phyloP scores from a whole-genome alignment of 2,797 vertebrate genomes.

The Aselliscus stoliczkanus region DNA sequence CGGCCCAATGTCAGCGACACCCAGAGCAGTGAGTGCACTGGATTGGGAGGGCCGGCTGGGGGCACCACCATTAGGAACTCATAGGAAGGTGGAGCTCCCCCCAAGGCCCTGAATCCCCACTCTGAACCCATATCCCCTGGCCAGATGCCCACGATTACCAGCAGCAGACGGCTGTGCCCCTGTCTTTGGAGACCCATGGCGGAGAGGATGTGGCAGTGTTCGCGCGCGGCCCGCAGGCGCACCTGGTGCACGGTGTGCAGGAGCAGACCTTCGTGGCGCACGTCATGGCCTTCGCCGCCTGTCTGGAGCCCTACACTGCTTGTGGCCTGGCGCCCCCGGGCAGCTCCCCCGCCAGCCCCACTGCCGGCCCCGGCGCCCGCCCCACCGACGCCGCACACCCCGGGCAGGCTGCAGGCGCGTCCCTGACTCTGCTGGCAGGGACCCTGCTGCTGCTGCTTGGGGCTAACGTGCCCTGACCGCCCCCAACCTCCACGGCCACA shows the following conservation, averaged over 20 bases:
- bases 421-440: background rate
- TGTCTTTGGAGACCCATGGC: slow-evolving; percentile 88
- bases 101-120: fast-evolving
- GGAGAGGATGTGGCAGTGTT: slow-evolving; percentile 93
- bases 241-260: slow-evolving; percentile 91
- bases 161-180: slow-evolving; percentile 89
- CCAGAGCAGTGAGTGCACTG: background rate
- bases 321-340: slow-evolving; percentile 51
- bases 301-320: slow-evolving; percentile 86
- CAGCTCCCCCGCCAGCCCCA: background rate
- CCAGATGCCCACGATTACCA: slow-evolving; percentile 82
- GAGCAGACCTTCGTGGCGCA: slow-evolving; percentile 94
- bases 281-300: slow-evolving; percentile 89
- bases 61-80: fast-evolving
- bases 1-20: slow-evolving; percentile 71
- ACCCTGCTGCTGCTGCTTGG: background rate
- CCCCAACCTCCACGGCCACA: background rate
- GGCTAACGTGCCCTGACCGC: fast-evolving
- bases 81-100: fast-evolving
- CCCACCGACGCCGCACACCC: fast-evolving
- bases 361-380: fast-evolving
- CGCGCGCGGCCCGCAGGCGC: slow-evolving; percentile 93
- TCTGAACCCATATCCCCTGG: background rate
- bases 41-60: background rate
- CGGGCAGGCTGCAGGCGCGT: fast-evolving